Percentiles rank a stretch among this genome's conserved stretches.
Conservation (phyloP, 2,113 vertebrate species). For the Rana temporaria region DNA sequence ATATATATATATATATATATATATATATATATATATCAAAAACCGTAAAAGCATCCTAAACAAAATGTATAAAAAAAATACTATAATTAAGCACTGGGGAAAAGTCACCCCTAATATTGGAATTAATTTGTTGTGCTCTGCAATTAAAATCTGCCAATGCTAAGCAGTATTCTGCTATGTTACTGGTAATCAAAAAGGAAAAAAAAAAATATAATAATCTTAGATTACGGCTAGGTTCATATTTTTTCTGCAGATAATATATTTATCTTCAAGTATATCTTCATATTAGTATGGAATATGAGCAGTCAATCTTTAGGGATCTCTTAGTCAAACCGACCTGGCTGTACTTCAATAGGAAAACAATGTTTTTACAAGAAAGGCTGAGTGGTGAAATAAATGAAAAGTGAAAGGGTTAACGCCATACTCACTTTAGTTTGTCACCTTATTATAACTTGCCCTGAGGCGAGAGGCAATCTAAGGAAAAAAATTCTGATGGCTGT, state of each 20-base stretch:
- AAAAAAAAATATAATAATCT: neutral
- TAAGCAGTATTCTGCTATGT: constrained; percentile 31
- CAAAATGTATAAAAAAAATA: neutral
- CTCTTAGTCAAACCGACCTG: constrained; percentile 32
- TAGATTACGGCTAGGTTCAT: neutral
- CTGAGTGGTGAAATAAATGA: constrained; percentile 56
- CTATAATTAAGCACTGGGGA: constrained; percentile 33
- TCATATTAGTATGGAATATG: constrained; percentile 55
- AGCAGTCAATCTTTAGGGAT: constrained; percentile 20
- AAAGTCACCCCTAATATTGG: constrained; percentile 39
- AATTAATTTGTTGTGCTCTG: constrained; percentile 53
- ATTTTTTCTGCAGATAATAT: constrained; percentile 34
- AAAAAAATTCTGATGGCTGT: constrained; percentile 60
- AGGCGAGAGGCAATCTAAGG: constrained; percentile 54
- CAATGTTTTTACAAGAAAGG: constrained; percentile 55
- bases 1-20: no score
- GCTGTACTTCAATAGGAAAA: constrained; percentile 53
- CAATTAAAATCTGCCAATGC: constrained; percentile 54
- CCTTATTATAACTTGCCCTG: constrained; percentile 60
- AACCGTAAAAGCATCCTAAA: neutral
- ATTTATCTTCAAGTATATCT: constrained; percentile 42
- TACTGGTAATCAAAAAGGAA: constrained; percentile 41
- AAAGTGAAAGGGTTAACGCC: constrained; percentile 63
- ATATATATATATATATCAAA: no score
- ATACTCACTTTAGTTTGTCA: constrained; percentile 58